phyloP scores from a whole-genome alignment of 2,888 invertebrate genomes.

The Caenorhabditis imperialis region DNA sequence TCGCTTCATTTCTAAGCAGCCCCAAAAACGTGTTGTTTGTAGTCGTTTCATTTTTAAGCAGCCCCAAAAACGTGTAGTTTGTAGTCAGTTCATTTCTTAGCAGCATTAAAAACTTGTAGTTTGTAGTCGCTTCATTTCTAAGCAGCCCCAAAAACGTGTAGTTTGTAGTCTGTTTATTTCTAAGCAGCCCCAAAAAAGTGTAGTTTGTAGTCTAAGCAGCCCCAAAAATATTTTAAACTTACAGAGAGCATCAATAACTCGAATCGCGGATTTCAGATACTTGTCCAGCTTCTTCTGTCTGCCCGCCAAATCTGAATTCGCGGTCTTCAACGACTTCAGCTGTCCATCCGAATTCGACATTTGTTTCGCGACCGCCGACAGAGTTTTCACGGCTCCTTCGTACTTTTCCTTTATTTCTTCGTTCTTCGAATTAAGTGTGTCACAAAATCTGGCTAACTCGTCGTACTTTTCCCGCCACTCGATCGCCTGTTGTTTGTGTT shows the following conservation, averaged over 20 bases:
- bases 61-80: neutral
- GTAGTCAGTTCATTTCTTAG: too few species aligned
- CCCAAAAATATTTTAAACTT: neutral
- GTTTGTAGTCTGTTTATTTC: neutral
- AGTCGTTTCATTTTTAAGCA: neutral
- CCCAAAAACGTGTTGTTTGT: neutral
- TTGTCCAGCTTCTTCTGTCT: slow-evolving; percentile 32
- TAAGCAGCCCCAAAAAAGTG: neutral
- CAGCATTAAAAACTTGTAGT: too few species aligned
- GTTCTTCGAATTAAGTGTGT: slow-evolving; percentile 23
- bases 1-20: neutral
- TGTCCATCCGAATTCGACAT: slow-evolving; percentile 11
- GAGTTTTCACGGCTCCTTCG: slow-evolving; percentile 12
- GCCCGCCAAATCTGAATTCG: neutral
- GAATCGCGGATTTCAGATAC: slow-evolving; percentile 33
- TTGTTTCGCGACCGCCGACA: slow-evolving; percentile 16
- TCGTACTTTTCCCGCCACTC: slow-evolving; percentile 43
- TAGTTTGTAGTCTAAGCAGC: slow-evolving; percentile 1
- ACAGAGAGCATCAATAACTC: slow-evolving; percentile 34
- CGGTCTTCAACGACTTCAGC: slow-evolving; percentile 3
- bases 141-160: neutral
- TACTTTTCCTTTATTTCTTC: slow-evolving; percentile 30
- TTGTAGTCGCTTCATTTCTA: too few species aligned
- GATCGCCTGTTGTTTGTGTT: slow-evolving; percentile 31
- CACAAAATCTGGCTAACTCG: slow-evolving; percentile 14